phyloP scores from a whole-genome alignment of 2,797 vertebrate genomes.

The Monodelphis domestica region DNA sequence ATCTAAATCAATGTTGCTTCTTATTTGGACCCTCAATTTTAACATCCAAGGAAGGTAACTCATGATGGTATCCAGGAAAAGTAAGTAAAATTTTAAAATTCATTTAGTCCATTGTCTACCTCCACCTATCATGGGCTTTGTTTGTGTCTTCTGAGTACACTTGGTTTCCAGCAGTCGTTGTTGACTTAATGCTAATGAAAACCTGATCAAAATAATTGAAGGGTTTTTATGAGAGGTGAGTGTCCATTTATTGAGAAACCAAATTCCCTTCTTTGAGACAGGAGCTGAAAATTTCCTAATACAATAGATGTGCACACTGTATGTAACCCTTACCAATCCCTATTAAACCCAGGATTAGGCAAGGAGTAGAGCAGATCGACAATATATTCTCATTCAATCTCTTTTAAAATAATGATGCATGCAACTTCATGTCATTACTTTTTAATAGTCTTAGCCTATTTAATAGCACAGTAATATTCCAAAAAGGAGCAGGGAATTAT shows the following conservation, averaged over 20 bases:
- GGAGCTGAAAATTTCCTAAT: slow-evolving; percentile 69
- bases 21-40: neutral
- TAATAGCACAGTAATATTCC: slow-evolving; percentile 87
- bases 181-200: slow-evolving; percentile 52
- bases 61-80: neutral
- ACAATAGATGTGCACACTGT: slow-evolving; percentile 64
- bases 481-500: slow-evolving; percentile 84
- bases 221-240: slow-evolving; percentile 9
- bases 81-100: neutral
- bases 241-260: slow-evolving; percentile 36
- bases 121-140: neutral
- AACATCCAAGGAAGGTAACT: neutral
- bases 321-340: slow-evolving; percentile 65
- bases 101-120: neutral
- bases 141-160: neutral
- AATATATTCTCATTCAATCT: slow-evolving; percentile 83
- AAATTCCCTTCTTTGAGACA: slow-evolving; percentile 73
- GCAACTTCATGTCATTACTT: slow-evolving; percentile 84
- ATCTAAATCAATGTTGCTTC: too few relatives aligned
- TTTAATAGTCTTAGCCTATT: slow-evolving; percentile 85
- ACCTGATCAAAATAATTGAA: slow-evolving; percentile 36
- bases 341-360: slow-evolving; percentile 79
- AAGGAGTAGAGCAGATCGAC: slow-evolving; percentile 78
- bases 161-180: slow-evolving; percentile 16
- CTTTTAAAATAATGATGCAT: slow-evolving; percentile 86